Percentiles rank a stretch among this genome's conserved stretches.
Evolutionary conservation across 2,888 invertebrate genomes (phyloP).

Genomic region (Pristionchus fissidentatus): DNA sequence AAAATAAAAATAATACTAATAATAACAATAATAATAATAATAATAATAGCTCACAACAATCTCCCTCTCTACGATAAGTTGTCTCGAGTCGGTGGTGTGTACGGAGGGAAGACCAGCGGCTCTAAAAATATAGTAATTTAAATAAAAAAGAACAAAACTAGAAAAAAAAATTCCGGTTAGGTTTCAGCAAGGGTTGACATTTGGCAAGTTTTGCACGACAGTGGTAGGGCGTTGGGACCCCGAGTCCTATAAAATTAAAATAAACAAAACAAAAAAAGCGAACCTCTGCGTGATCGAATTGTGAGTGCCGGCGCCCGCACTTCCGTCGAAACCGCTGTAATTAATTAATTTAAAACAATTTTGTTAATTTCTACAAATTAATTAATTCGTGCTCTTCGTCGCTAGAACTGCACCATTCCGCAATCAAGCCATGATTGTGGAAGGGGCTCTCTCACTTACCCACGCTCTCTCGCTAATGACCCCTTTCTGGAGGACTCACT

Average conservation of each 20-base stretch:
- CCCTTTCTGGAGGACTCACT: too few relatives aligned
- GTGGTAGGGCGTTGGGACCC: too few relatives aligned
- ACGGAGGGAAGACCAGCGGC: conserved; percentile 38
- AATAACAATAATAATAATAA: not conserved
- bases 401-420: too few relatives aligned
- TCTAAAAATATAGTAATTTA: not conserved
- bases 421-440: too few relatives aligned
- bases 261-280: not conserved
- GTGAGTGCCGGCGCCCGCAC: conserved; percentile 20
- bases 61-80: not conserved
- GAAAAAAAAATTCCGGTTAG: too few relatives aligned
- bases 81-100: conserved; percentile 17
- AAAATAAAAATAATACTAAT: too few relatives aligned
- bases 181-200: too few relatives aligned
- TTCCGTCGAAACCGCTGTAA: conserved; percentile 4
- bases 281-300: conserved; percentile 45
- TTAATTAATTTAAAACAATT: not conserved
- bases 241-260: too few relatives aligned
- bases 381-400: not conserved
- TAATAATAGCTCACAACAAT: not conserved
- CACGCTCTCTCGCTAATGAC: not conserved
- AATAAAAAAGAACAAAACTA: too few relatives aligned
- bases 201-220: too few relatives aligned
- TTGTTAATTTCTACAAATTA: not conserved
- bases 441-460: not conserved